These are phyloP conservation scores for Anthoptus insignis DNA, from an alignment of 2,888 invertebrate species.

Conservation along the genomic window DNA sequence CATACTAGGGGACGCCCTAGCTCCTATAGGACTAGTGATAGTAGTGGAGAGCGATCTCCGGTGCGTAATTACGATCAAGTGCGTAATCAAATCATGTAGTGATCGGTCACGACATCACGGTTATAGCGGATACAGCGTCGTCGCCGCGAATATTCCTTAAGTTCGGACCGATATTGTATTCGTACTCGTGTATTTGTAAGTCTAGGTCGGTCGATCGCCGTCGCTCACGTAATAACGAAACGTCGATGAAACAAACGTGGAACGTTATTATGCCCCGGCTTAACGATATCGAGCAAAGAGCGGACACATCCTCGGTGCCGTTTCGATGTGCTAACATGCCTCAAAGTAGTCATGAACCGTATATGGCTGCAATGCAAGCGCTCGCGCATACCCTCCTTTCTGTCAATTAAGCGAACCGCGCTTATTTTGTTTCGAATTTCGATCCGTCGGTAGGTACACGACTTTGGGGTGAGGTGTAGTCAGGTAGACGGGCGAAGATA, in stretches of 20 bases:
- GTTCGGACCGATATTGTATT: background rate
- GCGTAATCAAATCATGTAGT: background rate
- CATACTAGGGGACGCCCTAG: background rate
- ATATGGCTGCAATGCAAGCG: background rate
- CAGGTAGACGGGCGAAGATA: slow-evolving; percentile 34
- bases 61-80: background rate
- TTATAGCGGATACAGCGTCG: background rate
- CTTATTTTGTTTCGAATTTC: background rate
- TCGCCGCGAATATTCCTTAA: background rate
- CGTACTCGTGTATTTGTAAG: background rate
- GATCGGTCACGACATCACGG: background rate
- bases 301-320: background rate
- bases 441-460: background rate
- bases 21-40: background rate
- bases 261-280: background rate
- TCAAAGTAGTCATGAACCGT: background rate
- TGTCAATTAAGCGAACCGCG: background rate
- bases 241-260: background rate
- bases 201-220: background rate
- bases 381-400: background rate
- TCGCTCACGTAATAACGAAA: background rate
- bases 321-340: background rate
- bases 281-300: background rate
- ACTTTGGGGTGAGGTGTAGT: background rate
- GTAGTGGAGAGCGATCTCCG: background rate